Conservation (phyloP, 2,888 invertebrate species). For the Sinotaia quadrata region DNA sequence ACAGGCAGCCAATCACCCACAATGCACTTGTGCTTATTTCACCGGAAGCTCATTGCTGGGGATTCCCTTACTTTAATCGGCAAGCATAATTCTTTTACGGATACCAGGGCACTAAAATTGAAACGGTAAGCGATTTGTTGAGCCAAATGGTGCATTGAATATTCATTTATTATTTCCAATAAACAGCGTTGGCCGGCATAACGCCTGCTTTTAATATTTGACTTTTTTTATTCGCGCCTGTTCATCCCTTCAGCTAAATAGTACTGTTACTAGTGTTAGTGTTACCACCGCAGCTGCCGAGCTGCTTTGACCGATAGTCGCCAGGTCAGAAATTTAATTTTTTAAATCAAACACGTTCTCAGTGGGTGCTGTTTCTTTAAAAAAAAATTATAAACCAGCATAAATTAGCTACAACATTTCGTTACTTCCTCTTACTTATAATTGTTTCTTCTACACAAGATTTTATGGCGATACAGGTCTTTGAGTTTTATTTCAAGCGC, state of each 20-base stretch:
- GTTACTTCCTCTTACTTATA: no score
- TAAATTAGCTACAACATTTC: no score
- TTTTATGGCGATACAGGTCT: no score
- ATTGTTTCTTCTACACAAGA: no score
- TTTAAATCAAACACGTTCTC: no score
- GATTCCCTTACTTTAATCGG: constrained; percentile 25
- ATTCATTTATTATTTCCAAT: not conserved
- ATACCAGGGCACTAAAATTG: constrained; percentile 12
- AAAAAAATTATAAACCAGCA: no score
- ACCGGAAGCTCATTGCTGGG: constrained; percentile 24
- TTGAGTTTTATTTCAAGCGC: no score
- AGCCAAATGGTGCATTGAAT: not conserved
- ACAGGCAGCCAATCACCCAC: constrained; percentile 31
- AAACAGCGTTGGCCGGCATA: not conserved
- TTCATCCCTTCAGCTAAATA: not conserved
- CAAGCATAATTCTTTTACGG: constrained; percentile 19
- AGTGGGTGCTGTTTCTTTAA: no score
- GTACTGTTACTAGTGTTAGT: no score
- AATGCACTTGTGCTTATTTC: constrained; percentile 26
- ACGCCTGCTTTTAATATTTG: not conserved
- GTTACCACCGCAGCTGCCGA: no score
- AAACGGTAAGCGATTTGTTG: constrained; percentile 10
- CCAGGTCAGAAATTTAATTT: no score
- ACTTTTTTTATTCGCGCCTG: constrained; percentile 9
- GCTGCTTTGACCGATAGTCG: no score